Evolutionary conservation across 2,888 invertebrate species (phyloP).

Genomic region (Aproaerema taeniolella): DNA sequence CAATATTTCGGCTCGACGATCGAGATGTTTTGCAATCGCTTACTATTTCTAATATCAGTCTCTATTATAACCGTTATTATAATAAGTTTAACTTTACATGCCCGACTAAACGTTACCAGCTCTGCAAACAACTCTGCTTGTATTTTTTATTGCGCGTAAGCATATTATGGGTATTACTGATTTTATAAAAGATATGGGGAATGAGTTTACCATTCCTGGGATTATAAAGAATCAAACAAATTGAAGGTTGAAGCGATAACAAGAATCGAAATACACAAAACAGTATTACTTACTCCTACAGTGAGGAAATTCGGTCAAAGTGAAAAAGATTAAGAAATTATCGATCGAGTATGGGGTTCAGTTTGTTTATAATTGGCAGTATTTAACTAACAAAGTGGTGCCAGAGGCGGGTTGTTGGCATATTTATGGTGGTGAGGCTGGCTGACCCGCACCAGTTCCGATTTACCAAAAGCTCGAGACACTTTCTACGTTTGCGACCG

Average conservation of each 20-base stretch:
- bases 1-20: constrained; percentile 62
- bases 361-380: constrained; percentile 68
- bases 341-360: constrained; percentile 50
- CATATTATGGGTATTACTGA: constrained; percentile 1
- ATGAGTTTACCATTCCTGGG: constrained; percentile 10
- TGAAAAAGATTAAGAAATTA: constrained; percentile 62
- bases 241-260: constrained; percentile 16
- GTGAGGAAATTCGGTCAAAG: constrained; percentile 44
- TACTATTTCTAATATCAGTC: constrained; percentile 43
- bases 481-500: constrained; percentile 67
- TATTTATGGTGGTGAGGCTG: constrained; percentile 63
- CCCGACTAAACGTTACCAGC: constrained; percentile 14
- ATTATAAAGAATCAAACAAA: constrained; percentile 7
- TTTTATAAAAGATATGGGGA: constrained; percentile 8
- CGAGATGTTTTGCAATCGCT: constrained; percentile 61
- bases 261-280: constrained; percentile 16
- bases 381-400: constrained; percentile 70
- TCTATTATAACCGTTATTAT: constrained; percentile 40
- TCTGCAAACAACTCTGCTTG: constrained; percentile 2
- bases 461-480: constrained; percentile 70
- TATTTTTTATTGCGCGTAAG: background rate
- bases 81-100: constrained; percentile 24
- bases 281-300: constrained; percentile 22
- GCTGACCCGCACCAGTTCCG: constrained; percentile 65
- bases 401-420: constrained; percentile 63